These are phyloP conservation scores for Colinus virginianus DNA, from an alignment of 2,113 vertebrate genomes.

Conservation along the genomic window DNA sequence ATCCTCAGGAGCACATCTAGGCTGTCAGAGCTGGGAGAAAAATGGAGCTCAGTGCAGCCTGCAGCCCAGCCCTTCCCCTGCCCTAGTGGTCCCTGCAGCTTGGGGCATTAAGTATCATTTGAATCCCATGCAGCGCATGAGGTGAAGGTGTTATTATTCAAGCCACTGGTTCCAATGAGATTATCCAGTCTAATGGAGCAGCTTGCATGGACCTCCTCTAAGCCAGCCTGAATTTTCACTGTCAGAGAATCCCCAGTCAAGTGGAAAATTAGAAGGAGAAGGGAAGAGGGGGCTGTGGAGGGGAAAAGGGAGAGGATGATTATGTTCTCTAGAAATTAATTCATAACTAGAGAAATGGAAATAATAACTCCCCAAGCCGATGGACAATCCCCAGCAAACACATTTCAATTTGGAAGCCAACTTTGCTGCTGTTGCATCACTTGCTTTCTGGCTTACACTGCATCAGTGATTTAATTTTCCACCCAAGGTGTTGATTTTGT, in stretches of 20 bases:
- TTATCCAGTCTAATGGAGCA: conserved; percentile 84
- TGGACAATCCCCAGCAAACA: conserved; percentile 62
- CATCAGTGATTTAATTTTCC: conserved; percentile 66
- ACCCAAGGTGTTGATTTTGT: conserved; percentile 46
- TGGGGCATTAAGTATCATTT: background rate
- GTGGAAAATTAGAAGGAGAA: conserved; percentile 86
- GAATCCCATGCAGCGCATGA: conserved; percentile 49
- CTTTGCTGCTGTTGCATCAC: background rate
- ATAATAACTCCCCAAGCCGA: conserved; percentile 62
- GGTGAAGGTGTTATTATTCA: conserved; percentile 89
- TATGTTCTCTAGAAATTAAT: conserved; percentile 81
- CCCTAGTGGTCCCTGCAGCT: background rate
- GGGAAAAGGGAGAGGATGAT: conserved; percentile 65
- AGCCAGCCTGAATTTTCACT: conserved; percentile 79
- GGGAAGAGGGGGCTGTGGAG: conserved; percentile 49
- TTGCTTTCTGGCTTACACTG: background rate
- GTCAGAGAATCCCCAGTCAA: conserved; percentile 82
- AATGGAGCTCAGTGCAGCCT: background rate
- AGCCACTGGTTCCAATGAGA: conserved; percentile 90
- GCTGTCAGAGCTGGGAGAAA: background rate
- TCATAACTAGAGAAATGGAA: conserved; percentile 75
- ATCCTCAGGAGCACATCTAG: background rate
- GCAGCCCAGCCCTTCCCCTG: background rate
- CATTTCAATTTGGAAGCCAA: conserved; percentile 71
- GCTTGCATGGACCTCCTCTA: conserved; percentile 75